Evolutionary conservation across 1,140 invertebrate genomes (phyloP), one percentile per base, ranked within the genome.

Genomic region (Nymphalis io): DNA sequence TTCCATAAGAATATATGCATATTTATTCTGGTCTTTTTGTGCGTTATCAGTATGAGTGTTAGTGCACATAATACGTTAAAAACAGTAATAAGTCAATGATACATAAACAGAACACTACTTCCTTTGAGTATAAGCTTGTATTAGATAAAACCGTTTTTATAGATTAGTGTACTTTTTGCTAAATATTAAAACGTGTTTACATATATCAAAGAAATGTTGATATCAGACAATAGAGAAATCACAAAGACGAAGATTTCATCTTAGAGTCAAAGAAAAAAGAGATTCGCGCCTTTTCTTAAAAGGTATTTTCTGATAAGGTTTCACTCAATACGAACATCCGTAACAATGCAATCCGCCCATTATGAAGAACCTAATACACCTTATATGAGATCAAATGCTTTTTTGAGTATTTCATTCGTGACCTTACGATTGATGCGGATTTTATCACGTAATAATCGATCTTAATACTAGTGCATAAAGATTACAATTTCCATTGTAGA

Each of bases 311-410:
- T 68, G 80, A 87, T 84, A 82, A 76, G 46, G 23, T 62, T 68
- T 62, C 75, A 63, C 40, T 78, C 80, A 83, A 88, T 82, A 77
- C 74, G 70, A 65, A 61, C 55, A 70, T 74, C 77, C 79, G 75
- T 80, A 75, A 88, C 84, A 88, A 87, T 83, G 81, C 85, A 78
- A 80, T 75, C 76, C 67, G 39, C 48, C 81, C 83, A 85, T 89
- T 89, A 89, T 89, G 81, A 88, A 80, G 79, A 81, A 87, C 80
- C 79, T 77, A 74, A 73, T 70, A 62, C 61, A 61, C 68, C 73
- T 73, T 73, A 74, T 68, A 76, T 38, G 69, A 70, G 70, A 70
- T 61, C 59, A 68, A 69, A 74, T 67, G 68, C 65, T 72, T 76
- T 79, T 76, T 79, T 76, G 68, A 74, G 72, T 63, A 72, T 75